phyloP scores from a whole-genome alignment of 2,113 vertebrate genomes.

The Collichthys lucidus region DNA sequence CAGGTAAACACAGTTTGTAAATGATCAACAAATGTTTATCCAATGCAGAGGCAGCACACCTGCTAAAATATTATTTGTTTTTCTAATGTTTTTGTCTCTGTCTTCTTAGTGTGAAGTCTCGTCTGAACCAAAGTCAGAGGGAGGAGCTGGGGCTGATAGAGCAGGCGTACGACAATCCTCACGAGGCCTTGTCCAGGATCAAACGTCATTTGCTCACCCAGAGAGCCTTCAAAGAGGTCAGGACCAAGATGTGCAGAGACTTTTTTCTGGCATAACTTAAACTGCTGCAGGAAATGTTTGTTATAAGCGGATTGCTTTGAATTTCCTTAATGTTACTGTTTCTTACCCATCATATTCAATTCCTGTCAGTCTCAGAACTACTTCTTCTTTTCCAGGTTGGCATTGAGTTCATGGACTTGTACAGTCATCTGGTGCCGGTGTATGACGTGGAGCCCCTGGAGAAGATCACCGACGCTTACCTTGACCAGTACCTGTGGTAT shows the following conservation, averaged over 20 bases:
- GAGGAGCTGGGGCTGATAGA: slow-evolving; percentile 98
- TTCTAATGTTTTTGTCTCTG: neutral
- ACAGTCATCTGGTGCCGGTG: slow-evolving; percentile 97
- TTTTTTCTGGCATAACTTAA: neutral
- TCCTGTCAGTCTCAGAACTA: neutral
- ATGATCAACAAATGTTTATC: neutral
- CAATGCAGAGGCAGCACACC: neutral
- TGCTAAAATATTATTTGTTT: neutral
- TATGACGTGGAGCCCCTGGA: slow-evolving; percentile 98
- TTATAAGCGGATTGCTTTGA: neutral
- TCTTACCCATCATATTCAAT: neutral
- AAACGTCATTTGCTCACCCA: slow-evolving; percentile 99
- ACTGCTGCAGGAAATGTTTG: neutral
- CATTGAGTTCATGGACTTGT: slow-evolving; percentile 99
- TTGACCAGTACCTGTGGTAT: slow-evolving; percentile 99
- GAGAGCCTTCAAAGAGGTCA: slow-evolving; percentile 98
- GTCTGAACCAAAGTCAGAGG: slow-evolving; percentile 97
- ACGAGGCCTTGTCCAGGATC: slow-evolving; percentile 97
- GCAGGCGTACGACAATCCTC: slow-evolving; percentile 98
- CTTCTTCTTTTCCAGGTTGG: slow-evolving; percentile 87
- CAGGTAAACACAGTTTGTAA: slow-evolving; percentile 84
- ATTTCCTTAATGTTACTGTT: neutral
- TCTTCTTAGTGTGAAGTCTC: slow-evolving; percentile 92
- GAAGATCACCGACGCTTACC: slow-evolving; percentile 98
- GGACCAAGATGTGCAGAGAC: neutral